Evolutionary conservation across 2,888 invertebrate genomes (phyloP), one percentile per base, ranked within the genome.

Genomic region (Colostygia pectinataria): DNA sequence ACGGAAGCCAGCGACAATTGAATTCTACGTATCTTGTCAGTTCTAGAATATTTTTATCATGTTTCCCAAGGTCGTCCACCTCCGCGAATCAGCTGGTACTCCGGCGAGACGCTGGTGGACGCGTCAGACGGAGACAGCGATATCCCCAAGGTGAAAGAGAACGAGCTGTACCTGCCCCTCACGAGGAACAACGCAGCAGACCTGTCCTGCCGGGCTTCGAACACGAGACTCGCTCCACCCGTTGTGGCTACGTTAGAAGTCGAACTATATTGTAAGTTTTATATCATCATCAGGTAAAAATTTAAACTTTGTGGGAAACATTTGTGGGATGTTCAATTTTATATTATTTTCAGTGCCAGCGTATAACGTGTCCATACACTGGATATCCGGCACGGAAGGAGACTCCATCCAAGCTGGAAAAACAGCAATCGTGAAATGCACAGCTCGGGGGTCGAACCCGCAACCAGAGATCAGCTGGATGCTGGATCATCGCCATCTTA

Each of bases 31-130:
- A n/a, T n/a, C n/a, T n/a, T n/a, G n/a, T n/a, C n/a, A 6, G 5
- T 9, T 14, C 9, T 6, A 5, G 1, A 6, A 18, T 10, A 5
- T 18, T 31, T 14, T n/a, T 29, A 10, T 36, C n/a, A 24, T 23
- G 27, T 41, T 31, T 0, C 27, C 60, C 4, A 77, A 96, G 95
- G 95, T 62, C 92, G 93, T 45, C 95, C 95, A 0, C 91, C 93
- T 10, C 95, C 95, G 0, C 91, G 92, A 3, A 93, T 95, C 55
- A 94, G 93, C 48, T 95, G 95, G 95, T 95, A 94, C 92, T 93
- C 94, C 51, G 95, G 95, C 57, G 93, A 93, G 57, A 93, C 93
- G 1, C 88, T 95, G 28, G 89, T 95, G 45, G 94, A 95, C 66
- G 92, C 92, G 24, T 94, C 92, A 65, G 94, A 94, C 66, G 91